phyloP scores from a whole-genome alignment of 2,113 vertebrate species.

The Tetrao urogallus region DNA sequence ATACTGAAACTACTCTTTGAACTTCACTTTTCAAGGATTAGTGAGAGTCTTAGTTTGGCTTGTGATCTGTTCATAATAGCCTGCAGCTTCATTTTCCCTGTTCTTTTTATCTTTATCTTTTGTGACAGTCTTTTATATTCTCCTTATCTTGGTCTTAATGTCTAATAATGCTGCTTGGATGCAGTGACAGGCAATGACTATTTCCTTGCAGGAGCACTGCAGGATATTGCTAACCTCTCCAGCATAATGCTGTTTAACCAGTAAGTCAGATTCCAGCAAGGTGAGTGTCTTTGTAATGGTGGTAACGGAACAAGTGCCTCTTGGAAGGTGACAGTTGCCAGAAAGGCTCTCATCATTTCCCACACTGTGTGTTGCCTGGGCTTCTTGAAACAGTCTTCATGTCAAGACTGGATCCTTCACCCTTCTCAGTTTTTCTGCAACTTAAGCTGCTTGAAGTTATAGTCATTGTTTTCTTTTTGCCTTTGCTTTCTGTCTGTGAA shows the following conservation, averaged over 20 bases:
- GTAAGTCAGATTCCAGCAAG: neutral
- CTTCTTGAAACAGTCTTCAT: neutral
- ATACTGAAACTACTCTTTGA: constrained; percentile 32
- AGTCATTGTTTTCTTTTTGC: neutral
- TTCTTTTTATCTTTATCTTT: constrained; percentile 36
- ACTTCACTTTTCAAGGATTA: constrained; percentile 40
- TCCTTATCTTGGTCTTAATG: constrained; percentile 5
- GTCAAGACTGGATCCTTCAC: neutral
- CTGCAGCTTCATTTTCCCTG: constrained; percentile 33
- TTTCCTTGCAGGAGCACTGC: constrained; percentile 10
- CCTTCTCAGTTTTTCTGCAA: neutral
- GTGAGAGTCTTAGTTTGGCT: constrained; percentile 24
- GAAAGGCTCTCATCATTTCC: neutral
- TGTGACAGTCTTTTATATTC: constrained; percentile 32
- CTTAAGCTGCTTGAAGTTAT: neutral
- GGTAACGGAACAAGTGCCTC: neutral
- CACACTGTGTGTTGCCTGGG: neutral
- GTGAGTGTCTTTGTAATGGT: neutral
- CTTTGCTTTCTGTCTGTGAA: constrained; percentile 2
- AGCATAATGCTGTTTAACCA: neutral
- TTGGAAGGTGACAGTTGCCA: neutral
- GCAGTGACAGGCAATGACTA: neutral
- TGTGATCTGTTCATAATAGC: constrained; percentile 28
- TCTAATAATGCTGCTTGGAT: neutral
- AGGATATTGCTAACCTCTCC: constrained; percentile 24